Percentiles rank a stretch among this genome's conserved stretches.
Evolutionary conservation across 2,888 invertebrate genomes (phyloP).

Genomic region (Mesodorylaimus sp.): DNA sequence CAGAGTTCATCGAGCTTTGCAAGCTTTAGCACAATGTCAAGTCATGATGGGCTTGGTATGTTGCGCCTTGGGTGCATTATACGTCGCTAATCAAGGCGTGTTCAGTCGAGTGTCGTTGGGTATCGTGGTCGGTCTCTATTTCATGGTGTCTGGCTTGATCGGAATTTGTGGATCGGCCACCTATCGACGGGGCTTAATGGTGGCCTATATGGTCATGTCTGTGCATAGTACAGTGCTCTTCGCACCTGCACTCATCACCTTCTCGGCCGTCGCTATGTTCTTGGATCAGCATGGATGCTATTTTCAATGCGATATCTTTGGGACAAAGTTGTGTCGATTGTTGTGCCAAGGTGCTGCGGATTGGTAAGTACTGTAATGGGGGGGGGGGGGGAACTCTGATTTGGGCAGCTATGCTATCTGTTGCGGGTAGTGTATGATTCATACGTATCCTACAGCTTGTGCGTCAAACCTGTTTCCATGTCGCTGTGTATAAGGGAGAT

Average conservation of each 20-base stretch:
- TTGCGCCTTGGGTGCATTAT: background rate
- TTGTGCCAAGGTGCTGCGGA: background rate
- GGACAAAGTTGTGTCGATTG: background rate
- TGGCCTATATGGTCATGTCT: constrained; percentile 22
- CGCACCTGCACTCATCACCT: constrained; percentile 21
- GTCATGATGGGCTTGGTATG: constrained; percentile 3
- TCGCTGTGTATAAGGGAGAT: constrained; percentile 1
- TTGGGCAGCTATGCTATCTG: background rate
- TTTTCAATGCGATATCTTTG: constrained; percentile 4
- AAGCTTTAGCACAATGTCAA: constrained; percentile 2
- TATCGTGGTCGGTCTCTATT: constrained; percentile 1
- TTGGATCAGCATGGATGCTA: constrained; percentile 15
- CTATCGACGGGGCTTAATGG: constrained; percentile 21
- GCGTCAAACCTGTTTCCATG: too few relatives aligned
- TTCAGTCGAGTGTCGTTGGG: background rate
- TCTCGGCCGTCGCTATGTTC: constrained; percentile 23
- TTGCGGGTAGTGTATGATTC: background rate
- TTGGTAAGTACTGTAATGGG: background rate
- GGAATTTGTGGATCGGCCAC: constrained; percentile 22
- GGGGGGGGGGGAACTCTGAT: background rate
- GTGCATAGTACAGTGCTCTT: constrained; percentile 22
- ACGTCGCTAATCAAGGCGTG: background rate
- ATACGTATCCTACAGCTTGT: too few relatives aligned
- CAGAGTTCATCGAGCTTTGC: background rate
- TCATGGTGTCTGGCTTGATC: constrained; percentile 11